Conservation (phyloP, 2,797 vertebrate species). For the Propithecus deckenii region DNA sequence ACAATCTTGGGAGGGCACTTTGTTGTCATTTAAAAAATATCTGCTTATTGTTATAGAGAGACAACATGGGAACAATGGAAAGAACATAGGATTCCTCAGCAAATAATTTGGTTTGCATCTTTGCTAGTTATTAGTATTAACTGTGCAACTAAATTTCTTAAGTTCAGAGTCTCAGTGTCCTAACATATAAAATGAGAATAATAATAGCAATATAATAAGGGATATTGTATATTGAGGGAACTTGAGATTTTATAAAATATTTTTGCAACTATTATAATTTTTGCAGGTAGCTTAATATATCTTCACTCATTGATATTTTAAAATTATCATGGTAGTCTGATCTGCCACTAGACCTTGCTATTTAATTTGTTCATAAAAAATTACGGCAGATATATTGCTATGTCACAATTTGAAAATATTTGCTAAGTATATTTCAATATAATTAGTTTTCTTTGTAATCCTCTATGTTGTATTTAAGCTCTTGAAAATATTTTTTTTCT, state of each 20-base stretch:
- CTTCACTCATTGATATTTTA: neutral
- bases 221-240: neutral
- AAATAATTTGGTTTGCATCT: neutral
- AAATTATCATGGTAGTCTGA: slow-evolving; percentile 16
- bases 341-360: neutral
- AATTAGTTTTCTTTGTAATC: slow-evolving; percentile 34
- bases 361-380: slow-evolving; percentile 39
- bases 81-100: neutral
- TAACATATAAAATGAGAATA: neutral
- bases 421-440: neutral
- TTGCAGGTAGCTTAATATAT: slow-evolving; percentile 28
- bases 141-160: neutral
- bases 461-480: neutral
- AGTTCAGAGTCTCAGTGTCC: neutral
- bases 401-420: slow-evolving; percentile 35
- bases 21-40: neutral
- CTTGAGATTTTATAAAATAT: slow-evolving; percentile 21
- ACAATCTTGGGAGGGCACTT: neutral
- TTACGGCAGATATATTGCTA: neutral
- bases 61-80: neutral
- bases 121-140: neutral
- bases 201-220: neutral
- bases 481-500: neutral
- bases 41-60: slow-evolving; percentile 3
- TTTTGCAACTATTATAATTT: neutral